Conservation (phyloP, 2,888 invertebrate species). For the Galerucella nymphaeae region DNA sequence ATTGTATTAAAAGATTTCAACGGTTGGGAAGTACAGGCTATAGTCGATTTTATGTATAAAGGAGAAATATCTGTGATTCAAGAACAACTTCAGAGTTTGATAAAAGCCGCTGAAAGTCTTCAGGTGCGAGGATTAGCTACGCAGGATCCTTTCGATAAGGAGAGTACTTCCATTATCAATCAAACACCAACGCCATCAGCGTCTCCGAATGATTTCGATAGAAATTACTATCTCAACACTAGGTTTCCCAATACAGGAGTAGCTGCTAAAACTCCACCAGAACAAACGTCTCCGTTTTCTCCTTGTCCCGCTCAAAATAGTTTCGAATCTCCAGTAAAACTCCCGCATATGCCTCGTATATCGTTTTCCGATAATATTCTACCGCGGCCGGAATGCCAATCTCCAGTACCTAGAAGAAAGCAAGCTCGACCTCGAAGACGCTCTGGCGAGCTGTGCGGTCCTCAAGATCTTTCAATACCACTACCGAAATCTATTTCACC, state of each 20-base stretch:
- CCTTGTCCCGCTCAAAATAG: conserved; percentile 62
- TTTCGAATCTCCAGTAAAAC: conserved; percentile 64
- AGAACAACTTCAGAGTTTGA: conserved; percentile 83
- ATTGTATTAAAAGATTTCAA: conserved; percentile 91
- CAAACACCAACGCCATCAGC: conserved; percentile 64
- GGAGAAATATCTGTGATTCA: conserved; percentile 91
- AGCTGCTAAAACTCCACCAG: conserved; percentile 36
- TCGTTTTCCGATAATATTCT: conserved; percentile 63
- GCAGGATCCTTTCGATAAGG: conserved; percentile 58
- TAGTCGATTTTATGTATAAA: conserved; percentile 94
- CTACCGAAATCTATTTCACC: conserved; percentile 53
- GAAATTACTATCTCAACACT: conserved; percentile 51
- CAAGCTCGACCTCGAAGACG: conserved; percentile 87
- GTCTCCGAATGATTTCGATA: conserved; percentile 64
- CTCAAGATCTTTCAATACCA: conserved; percentile 71
- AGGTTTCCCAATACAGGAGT: conserved; percentile 57
- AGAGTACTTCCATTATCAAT: conserved; percentile 57
- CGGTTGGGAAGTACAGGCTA: conserved; percentile 89
- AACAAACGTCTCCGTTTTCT: conserved; percentile 58
- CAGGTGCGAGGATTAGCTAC: conserved; percentile 65
- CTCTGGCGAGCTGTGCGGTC: conserved; percentile 78
- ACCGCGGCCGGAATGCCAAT: conserved; percentile 70
- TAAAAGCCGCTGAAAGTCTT: conserved; percentile 88
- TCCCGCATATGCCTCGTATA: conserved; percentile 65
- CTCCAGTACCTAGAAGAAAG: conserved; percentile 85